phyloP scores from a whole-genome alignment of 2,888 invertebrate species.

The Spicauda simplicius region DNA sequence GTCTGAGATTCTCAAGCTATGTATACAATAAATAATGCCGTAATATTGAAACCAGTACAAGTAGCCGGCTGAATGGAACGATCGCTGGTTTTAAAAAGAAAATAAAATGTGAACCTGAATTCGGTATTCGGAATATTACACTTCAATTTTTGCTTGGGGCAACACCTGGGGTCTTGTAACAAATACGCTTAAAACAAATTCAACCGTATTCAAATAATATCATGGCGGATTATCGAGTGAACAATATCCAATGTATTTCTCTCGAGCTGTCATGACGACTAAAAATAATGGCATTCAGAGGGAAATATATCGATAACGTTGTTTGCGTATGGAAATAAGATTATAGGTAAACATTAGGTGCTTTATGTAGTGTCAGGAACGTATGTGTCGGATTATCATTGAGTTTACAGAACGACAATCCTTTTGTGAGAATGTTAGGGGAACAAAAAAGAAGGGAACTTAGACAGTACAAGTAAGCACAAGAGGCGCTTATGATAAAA shows the following conservation, averaged over 20 bases:
- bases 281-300: constrained; percentile 62
- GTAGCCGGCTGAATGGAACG: constrained; percentile 28
- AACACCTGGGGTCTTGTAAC: constrained; percentile 64
- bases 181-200: constrained; percentile 37
- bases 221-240: constrained; percentile 41
- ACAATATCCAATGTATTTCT: constrained; percentile 48
- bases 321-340: constrained; percentile 54
- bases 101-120: constrained; percentile 52
- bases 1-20: neutral
- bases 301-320: constrained; percentile 60
- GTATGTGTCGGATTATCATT: constrained; percentile 3
- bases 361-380: constrained; percentile 33
- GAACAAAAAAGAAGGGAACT: constrained; percentile 1
- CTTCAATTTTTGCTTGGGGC: constrained; percentile 63
- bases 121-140: constrained; percentile 62
- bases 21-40: constrained; percentile 9
- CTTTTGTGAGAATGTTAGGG: constrained; percentile 5
- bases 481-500: too few relatives aligned
- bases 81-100: constrained; percentile 42
- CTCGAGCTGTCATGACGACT: constrained; percentile 58
- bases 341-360: constrained; percentile 45
- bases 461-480: neutral
- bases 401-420: constrained; percentile 10
- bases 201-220: constrained; percentile 17
- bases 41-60: constrained; percentile 19